Base-by-base conservation (phyloP, 1,140 invertebrate genomes). In the Aphelenchoides avenae region DNA sequence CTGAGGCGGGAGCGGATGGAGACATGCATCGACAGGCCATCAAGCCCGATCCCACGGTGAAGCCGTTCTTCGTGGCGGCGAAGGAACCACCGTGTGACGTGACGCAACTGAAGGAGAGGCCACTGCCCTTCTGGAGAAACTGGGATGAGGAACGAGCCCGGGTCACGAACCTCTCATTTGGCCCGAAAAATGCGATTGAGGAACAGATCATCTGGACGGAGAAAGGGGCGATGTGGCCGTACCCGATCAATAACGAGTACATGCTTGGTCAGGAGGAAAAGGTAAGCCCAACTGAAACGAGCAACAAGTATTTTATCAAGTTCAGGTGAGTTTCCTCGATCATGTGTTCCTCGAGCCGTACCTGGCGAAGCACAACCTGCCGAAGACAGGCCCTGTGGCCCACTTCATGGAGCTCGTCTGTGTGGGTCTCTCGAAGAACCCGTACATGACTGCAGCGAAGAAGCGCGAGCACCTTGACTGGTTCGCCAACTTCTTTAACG, bases 361-460 rank as follows among this genome's bases (percentile, higher is more conserved):
- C 76, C 80, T 95, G 20, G 22, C 49, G 11, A 65, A 66, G 33
- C 42, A 70, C 20, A 51, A 54, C 15, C 26, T 70, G 43, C 92
- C 93, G 0, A 82, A 79, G 33, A 84, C 82, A 69, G 91, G 91
- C 0, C 91, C 92, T 0, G 83, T 98, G 52, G 81, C 88, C 15
- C 88, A 95, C 78, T 97, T 94, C 77, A 97, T 98, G 91, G 91
- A 97, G 76, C 81, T 96, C 5, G 91, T 68, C 0, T 87, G 86
- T 65, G 83, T 87, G 0, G 91, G 91, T n/a, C 81, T 97, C 7
- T 91, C 89, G 0, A 92, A 92, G 78, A 98, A 96, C 82, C 85
- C 89, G 3, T 91, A 87, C 76, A 80, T 95, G 56, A 87, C 87
- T 13, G 88, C 88, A 0, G 72, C 87, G 66, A 87, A 92, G 65